Evolutionary conservation across 2,113 vertebrate species (phyloP).

Genomic region (Typhlomys cinereus): DNA sequence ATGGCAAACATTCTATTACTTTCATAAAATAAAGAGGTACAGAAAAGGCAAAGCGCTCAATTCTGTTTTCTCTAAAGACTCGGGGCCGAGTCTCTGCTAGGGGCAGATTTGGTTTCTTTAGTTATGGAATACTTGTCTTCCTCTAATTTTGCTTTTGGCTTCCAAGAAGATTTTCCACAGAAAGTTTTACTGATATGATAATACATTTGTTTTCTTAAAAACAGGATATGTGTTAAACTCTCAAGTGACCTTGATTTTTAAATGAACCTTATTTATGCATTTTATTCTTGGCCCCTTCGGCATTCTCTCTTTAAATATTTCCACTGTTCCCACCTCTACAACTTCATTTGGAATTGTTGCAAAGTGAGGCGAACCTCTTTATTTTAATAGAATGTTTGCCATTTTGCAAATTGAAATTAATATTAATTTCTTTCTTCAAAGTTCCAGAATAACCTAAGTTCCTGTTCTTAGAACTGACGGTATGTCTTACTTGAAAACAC

Average conservation of each 20-base stretch:
- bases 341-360: constrained; percentile 67
- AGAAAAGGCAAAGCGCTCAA: background rate
- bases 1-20: constrained; percentile 17
- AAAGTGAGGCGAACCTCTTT: constrained; percentile 45
- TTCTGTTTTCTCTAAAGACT: constrained; percentile 34
- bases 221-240: constrained; percentile 73
- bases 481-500: constrained; percentile 42
- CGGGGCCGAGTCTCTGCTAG: background rate
- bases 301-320: constrained; percentile 47
- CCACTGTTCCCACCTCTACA: background rate
- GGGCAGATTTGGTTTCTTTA: constrained; percentile 24
- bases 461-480: constrained; percentile 46
- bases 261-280: constrained; percentile 9
- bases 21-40: constrained; percentile 22
- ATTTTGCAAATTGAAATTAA: constrained; percentile 62
- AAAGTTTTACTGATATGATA: constrained; percentile 60
- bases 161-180: constrained; percentile 68
- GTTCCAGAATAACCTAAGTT: constrained; percentile 44
- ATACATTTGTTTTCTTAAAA: constrained; percentile 80
- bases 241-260: constrained; percentile 62
- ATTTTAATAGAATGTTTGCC: constrained; percentile 5
- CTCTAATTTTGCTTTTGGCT: constrained; percentile 55
- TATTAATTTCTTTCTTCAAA: constrained; percentile 58
- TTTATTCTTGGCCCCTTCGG: constrained; percentile 66
- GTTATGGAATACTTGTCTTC: background rate